Percentiles rank a stretch among this genome's conserved stretches.
phyloP scores from a whole-genome alignment of 2,113 vertebrate genomes.

The Chauna torquata region DNA sequence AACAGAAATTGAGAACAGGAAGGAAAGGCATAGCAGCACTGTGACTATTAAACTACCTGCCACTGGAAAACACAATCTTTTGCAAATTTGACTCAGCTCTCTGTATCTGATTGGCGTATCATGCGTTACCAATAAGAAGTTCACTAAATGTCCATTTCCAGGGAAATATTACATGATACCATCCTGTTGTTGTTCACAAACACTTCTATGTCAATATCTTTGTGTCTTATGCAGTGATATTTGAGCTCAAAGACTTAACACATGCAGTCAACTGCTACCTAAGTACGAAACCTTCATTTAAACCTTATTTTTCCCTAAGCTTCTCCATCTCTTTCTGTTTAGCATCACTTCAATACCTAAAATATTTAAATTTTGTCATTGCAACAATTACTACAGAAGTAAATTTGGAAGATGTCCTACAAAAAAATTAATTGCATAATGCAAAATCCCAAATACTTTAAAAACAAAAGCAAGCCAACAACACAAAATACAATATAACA shows the following conservation, averaged over 20 bases:
- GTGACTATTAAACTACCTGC: not conserved
- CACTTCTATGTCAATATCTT: not conserved
- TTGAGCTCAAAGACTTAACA: not conserved
- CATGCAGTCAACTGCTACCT: not conserved
- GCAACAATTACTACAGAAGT: not conserved
- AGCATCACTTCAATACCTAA: not conserved
- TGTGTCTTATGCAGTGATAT: not conserved
- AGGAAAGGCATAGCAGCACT: constrained; percentile 61
- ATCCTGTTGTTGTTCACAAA: not conserved
- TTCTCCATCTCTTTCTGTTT: not conserved
- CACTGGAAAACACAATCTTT: not conserved
- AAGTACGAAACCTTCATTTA: not conserved
- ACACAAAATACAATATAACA: not conserved
- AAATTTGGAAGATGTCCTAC: not conserved
- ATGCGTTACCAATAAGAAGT: not conserved
- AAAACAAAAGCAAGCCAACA: not conserved
- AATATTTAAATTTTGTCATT: not conserved
- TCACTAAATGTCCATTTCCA: not conserved
- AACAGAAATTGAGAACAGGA: constrained; percentile 74
- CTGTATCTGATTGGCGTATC: not conserved
- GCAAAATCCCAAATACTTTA: not conserved
- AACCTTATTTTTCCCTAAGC: not conserved
- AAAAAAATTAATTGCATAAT: not conserved
- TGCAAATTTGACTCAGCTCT: not conserved
- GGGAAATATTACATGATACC: not conserved